phyloP scores from a whole-genome alignment of 2,888 invertebrate genomes.

The Dugesia japonica region DNA sequence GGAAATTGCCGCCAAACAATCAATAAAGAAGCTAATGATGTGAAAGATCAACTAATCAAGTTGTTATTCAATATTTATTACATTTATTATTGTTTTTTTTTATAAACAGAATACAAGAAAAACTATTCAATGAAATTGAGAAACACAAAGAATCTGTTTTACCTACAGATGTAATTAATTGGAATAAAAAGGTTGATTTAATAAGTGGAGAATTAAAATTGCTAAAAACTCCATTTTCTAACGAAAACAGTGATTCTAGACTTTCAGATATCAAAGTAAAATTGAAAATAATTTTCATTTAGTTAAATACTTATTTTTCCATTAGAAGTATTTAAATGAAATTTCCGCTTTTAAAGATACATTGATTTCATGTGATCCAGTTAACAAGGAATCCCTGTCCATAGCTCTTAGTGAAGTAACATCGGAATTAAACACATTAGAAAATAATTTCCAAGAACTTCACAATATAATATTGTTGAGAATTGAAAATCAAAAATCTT shows the following conservation, averaged over 20 bases:
- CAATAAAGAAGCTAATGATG: not conserved
- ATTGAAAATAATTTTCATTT: not conserved
- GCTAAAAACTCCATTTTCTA: not conserved
- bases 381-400: not conserved
- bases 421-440: not conserved
- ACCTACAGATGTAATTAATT: not conserved
- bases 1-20: not conserved
- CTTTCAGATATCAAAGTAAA: not conserved
- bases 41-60: not conserved
- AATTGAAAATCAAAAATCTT: not conserved
- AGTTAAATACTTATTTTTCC: not conserved
- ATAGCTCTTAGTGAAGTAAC: not conserved
- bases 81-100: not conserved
- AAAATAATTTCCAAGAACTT: not conserved
- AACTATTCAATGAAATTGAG: not conserved
- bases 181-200: not conserved
- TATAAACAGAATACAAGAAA: not conserved
- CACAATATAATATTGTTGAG: not conserved
- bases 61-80: not conserved
- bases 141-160: not conserved
- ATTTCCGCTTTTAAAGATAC: not conserved
- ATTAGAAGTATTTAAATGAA: not conserved
- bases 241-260: not conserved
- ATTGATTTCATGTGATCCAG: not conserved
- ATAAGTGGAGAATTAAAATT: not conserved